Conservation (phyloP, 1,140 invertebrate genomes). For the Cephus cinctus region DNA sequence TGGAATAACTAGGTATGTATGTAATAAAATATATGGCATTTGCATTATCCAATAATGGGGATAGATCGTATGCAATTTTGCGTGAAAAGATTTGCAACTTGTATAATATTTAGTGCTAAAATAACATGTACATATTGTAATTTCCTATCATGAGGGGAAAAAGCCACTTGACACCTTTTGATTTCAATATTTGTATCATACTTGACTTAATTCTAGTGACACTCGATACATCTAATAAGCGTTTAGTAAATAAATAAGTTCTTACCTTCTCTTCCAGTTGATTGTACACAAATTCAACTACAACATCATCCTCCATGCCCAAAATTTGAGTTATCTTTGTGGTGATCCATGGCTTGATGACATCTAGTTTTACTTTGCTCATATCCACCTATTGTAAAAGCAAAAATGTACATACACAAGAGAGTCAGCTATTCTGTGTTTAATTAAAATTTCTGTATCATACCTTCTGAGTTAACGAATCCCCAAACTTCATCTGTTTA, state of each 20-base stretch:
- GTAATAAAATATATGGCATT: no score
- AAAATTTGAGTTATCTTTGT: constrained; percentile 94
- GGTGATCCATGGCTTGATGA: constrained; percentile 98
- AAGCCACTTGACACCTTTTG: constrained; percentile 50
- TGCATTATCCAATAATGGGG: no score
- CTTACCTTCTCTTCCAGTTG: constrained; percentile 93
- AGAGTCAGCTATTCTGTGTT: not conserved
- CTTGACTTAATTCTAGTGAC: constrained; percentile 4
- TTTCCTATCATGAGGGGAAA: constrained; percentile 57
- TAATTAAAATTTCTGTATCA: constrained; percentile 20
- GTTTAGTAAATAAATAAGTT: constrained; percentile 12
- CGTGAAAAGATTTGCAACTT: constrained; percentile 23
- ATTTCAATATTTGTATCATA: constrained; percentile 25
- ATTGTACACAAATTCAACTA: constrained; percentile 98
- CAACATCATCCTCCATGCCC: constrained; percentile 96
- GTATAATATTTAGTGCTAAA: constrained; percentile 45
- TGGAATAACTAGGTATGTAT: no score
- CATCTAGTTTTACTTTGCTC: constrained; percentile 96
- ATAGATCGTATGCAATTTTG: constrained; percentile 27
- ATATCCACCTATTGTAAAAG: constrained; percentile 82
- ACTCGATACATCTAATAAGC: no score
- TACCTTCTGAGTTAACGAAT: constrained; percentile 87
- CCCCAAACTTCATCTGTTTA: constrained; percentile 98
- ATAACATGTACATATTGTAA: constrained; percentile 48
- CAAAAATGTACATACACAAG: not conserved